Conservation (phyloP, 2,113 vertebrate species). For the Festucalex cinctus region DNA sequence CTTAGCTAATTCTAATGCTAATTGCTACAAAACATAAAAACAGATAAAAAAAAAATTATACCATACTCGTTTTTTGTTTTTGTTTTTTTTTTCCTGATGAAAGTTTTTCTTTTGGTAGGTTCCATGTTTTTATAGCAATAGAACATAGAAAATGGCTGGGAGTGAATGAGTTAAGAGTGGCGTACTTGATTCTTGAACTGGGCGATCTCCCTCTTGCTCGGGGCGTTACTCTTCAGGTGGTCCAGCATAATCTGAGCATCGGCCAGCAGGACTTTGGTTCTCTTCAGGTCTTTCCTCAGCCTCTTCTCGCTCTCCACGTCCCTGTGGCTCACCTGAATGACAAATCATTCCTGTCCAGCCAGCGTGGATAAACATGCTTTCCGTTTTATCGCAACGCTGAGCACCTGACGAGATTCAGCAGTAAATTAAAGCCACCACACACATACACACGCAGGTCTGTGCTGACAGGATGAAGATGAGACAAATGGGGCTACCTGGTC, state of each 20-base stretch:
- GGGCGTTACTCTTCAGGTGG: conserved; percentile 91
- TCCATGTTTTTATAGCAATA: too few species aligned
- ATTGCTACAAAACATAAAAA: too few species aligned
- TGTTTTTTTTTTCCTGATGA: too few species aligned
- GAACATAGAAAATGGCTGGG: too few species aligned
- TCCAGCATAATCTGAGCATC: conserved; percentile 98
- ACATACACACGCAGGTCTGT: conserved; percentile 18
- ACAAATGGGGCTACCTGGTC: conserved; percentile 81
- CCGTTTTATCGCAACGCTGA: conserved; percentile 20
- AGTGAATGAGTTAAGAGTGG: too few species aligned
- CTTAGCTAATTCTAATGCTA: too few species aligned
- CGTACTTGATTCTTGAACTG: conserved; percentile 95
- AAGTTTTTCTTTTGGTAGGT: too few species aligned
- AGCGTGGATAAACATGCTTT: conserved; percentile 9
- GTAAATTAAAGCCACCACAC: conserved; percentile 36
- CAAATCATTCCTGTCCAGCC: conserved; percentile 27
- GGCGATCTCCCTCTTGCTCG: conserved; percentile 93
- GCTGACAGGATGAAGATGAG: conserved; percentile 23
- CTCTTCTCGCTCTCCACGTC: conserved; percentile 92
- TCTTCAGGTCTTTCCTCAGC: conserved; percentile 91
- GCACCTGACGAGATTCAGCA: conserved; percentile 23
- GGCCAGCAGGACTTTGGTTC: conserved; percentile 91
- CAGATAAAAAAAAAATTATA: too few species aligned
- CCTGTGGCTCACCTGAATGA: conserved; percentile 81
- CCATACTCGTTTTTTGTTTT: too few species aligned